Evolutionary conservation across 2,888 invertebrate genomes (phyloP), one percentile per base, ranked within the genome.

Genomic region (Nymphalis c-album): DNA sequence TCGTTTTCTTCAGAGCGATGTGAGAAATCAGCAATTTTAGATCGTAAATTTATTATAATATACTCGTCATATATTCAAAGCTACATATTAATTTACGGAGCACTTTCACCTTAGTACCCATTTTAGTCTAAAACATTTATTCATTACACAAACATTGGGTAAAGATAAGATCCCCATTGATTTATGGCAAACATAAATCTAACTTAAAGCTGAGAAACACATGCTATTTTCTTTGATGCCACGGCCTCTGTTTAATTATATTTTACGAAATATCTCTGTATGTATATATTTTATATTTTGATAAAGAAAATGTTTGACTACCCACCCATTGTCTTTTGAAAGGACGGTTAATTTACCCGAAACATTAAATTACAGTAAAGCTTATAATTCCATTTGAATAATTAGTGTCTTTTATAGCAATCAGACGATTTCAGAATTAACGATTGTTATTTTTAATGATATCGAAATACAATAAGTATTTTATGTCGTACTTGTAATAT

Each of bases 141-240:
- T 55, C 53, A 55, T 55, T 55, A 55, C 26, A 17, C 31, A 55
- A 55, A 55, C 53, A 55, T 55, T 55, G 26, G 31, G 26, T 31
- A 55, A 7, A 51, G 48, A 57, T n/a, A 57, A 2, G 57, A n/a
- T 17, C 17, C 40, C 18, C 57, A 55, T 60, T 60, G 64, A 64
- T 53, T 60, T 47, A 60, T 50, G 53, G 46, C 53, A 17, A 46
- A 50, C 59, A 64, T 64, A 64, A 60, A 60, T 60, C 51, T 59
- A 53, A 53, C 53, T 64, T 53, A 46, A 59, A 64, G 60, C 60
- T 51, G n/a, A 45, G 60, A 64, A 64, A 60, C 46, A 53, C 60
- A 26, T 53, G 51, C 40, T 40, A 40, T 18, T 57, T 40, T 57
- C 57, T 57, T 40, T 18, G 5, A 40, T 35, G n/a, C 57, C 40